Conservation (phyloP, 2,797 vertebrate species). For the Eulemur mongoz region DNA sequence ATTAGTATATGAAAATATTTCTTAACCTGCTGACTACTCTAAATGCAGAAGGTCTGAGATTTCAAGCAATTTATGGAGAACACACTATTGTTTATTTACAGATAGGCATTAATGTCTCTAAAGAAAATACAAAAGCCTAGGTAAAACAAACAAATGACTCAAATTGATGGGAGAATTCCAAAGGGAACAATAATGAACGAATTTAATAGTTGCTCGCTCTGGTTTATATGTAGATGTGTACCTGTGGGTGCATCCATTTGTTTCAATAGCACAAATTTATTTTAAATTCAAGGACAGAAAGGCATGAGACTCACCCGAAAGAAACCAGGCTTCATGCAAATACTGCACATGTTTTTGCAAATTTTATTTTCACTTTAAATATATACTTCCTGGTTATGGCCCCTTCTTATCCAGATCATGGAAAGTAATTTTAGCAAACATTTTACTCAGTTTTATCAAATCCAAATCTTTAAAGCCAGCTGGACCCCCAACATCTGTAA, state of each 20-base stretch:
- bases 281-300: conserved; percentile 7
- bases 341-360: neutral
- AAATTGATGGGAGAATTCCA: neutral
- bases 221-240: neutral
- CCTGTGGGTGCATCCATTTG: neutral
- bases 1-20: neutral
- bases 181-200: neutral
- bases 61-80: neutral
- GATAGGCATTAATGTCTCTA: neutral
- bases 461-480: neutral
- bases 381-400: neutral
- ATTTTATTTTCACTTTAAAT: neutral
- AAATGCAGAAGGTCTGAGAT: neutral
- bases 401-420: neutral
- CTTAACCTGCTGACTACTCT: neutral
- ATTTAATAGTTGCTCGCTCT: neutral
- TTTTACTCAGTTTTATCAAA: neutral
- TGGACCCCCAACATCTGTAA: neutral
- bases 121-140: neutral
- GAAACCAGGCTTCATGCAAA: neutral
- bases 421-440: neutral
- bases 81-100: neutral
- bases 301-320: neutral
- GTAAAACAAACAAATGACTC: conserved; percentile 35
- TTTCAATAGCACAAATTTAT: neutral